Evolutionary conservation across 2,113 vertebrate species (phyloP).

Genomic region (Poecilia latipinna): DNA sequence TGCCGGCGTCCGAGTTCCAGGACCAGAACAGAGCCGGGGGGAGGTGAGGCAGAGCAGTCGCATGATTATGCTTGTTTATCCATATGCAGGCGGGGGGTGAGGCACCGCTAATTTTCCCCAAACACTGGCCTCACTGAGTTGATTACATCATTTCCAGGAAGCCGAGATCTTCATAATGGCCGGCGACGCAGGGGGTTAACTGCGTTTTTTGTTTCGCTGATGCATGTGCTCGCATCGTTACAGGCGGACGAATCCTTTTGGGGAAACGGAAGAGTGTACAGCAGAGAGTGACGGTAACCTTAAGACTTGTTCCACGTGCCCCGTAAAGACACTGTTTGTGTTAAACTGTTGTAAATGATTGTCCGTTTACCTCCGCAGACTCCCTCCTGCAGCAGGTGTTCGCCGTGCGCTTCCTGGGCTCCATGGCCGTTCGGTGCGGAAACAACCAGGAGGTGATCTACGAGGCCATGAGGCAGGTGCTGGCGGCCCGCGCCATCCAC

Average conservation of each 20-base stretch:
- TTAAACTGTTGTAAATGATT: neutral
- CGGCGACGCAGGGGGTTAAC: constrained; percentile 41
- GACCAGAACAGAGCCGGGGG: constrained; percentile 90
- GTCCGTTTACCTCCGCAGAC: constrained; percentile 77
- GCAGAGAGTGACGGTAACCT: constrained; percentile 86
- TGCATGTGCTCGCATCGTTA: constrained; percentile 26
- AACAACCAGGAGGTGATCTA: constrained; percentile 89
- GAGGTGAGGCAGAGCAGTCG: constrained; percentile 70
- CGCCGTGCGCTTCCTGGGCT: constrained; percentile 92
- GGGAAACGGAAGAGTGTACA: constrained; percentile 87
- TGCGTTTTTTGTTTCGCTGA: constrained; percentile 10
- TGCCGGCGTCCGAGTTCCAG: constrained; percentile 92
- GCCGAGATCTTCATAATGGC: constrained; percentile 19
- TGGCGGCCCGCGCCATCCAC: constrained; percentile 95
- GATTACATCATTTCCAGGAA: constrained; percentile 54
- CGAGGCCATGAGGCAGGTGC: constrained; percentile 96
- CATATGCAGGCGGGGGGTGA: neutral
- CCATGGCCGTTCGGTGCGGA: constrained; percentile 91
- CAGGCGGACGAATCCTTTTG: constrained; percentile 95
- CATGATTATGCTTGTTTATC: constrained; percentile 22
- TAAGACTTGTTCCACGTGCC: neutral
- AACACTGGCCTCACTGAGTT: constrained; percentile 20
- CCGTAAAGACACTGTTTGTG: neutral
- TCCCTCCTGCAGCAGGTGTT: constrained; percentile 95
- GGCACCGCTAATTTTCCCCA: constrained; percentile 25